These are phyloP conservation scores for Caenorhabditis macrosperma DNA, from an alignment of 2,888 invertebrate genomes.

Conservation along the genomic window DNA sequence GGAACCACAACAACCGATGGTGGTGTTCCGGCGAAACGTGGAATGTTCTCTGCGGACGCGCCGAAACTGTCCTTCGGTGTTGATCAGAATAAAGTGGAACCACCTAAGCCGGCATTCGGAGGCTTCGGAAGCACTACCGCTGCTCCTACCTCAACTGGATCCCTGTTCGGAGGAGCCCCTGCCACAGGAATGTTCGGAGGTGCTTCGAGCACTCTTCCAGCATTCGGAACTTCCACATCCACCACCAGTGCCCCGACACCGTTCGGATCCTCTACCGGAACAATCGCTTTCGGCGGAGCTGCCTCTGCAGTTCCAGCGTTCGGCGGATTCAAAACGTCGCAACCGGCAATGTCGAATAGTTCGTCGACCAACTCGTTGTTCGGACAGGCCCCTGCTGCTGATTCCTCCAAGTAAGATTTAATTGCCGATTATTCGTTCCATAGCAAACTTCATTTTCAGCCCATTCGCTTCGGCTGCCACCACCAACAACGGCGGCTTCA, in stretches of 20 bases:
- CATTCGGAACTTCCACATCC: constrained; percentile 6
- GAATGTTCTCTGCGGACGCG: constrained; percentile 4
- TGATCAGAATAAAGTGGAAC: constrained; percentile 1
- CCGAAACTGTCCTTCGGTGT: constrained; percentile 31
- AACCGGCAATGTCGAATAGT: constrained; percentile 50
- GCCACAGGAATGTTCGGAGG: constrained; percentile 4
- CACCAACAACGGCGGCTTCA: constrained; percentile 22
- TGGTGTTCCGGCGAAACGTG: constrained; percentile 23
- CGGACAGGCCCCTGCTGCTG: constrained; percentile 8
- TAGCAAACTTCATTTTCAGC: constrained; percentile 22
- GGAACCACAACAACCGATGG: constrained; percentile 32
- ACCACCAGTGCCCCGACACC: not conserved
- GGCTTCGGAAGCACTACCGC: constrained; percentile 32
- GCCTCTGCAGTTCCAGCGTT: constrained; percentile 10
- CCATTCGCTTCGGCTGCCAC: constrained; percentile 24
- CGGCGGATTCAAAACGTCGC: constrained; percentile 12
- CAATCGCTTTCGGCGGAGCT: constrained; percentile 16
- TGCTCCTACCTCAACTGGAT: constrained; percentile 3
- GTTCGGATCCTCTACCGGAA: not conserved
- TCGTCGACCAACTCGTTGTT: constrained; percentile 56
- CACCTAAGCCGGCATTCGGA: constrained; percentile 20
- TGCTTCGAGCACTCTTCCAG: not conserved
- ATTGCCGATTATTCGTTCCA: not conserved
- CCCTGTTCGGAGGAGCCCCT: constrained; percentile 6
- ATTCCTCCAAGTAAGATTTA: constrained; percentile 48